Percentiles rank a stretch among this genome's conserved stretches.
Conservation (phyloP, 2,797 vertebrate species). For the Falco rusticolus region DNA sequence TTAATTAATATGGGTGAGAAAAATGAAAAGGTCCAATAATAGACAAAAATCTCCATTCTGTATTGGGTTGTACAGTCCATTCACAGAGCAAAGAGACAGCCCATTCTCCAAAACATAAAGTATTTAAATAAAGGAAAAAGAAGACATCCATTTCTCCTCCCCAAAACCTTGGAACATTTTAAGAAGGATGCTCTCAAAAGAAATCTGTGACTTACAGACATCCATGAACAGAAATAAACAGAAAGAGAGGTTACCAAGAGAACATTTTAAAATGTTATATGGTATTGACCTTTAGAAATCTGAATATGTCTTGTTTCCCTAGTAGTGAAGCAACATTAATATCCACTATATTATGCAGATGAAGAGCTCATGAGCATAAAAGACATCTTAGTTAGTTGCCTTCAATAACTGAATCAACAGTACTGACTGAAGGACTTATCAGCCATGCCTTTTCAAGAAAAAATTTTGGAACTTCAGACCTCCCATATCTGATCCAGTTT, state of each 20-base stretch:
- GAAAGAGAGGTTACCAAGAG: neutral
- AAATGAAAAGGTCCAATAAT: neutral
- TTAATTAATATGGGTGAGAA: neutral
- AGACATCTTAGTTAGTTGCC: constrained; percentile 49
- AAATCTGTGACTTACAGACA: neutral
- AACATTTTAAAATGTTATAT: neutral
- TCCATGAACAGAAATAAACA: neutral
- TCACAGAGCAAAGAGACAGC: neutral
- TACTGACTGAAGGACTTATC: constrained; percentile 44
- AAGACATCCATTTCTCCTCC: neutral
- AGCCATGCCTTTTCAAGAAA: constrained; percentile 34
- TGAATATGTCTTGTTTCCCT: constrained; percentile 7
- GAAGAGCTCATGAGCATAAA: constrained; percentile 53
- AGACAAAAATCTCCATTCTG: neutral
- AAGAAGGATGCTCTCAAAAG: neutral
- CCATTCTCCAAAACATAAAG: neutral
- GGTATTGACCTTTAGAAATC: neutral
- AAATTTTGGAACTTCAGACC: constrained; percentile 29
- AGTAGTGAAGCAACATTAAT: constrained; percentile 17
- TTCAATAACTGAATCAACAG: constrained; percentile 46
- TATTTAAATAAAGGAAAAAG: neutral
- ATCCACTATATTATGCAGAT: constrained; percentile 46
- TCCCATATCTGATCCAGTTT: neutral
- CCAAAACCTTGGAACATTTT: neutral
- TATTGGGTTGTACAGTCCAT: neutral